These are phyloP conservation scores for Platysteira castanea DNA, from an alignment of 2,113 vertebrate species.

Conservation along the genomic window DNA sequence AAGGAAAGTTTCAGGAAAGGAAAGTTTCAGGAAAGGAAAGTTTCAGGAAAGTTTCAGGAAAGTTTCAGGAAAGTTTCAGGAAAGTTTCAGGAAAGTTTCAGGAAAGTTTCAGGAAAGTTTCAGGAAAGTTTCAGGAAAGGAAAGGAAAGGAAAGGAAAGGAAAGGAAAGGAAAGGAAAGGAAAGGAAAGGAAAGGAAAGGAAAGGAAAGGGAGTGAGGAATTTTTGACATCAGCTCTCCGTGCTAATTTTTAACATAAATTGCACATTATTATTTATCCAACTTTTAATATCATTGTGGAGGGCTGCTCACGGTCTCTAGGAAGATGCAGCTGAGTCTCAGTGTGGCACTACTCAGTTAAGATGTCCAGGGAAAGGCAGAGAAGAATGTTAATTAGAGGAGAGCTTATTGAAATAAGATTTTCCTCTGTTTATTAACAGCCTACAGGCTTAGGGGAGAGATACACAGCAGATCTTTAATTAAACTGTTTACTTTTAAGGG, in stretches of 20 bases:
- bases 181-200: not conserved
- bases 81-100: too few species aligned
- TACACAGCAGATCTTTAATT: conserved; percentile 6
- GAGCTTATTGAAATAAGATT: conserved; percentile 7
- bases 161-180: not conserved
- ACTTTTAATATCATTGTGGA: not conserved
- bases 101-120: too few species aligned
- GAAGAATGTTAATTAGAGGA: conserved; percentile 26
- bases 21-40: too few species aligned
- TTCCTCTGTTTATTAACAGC: conserved; percentile 23
- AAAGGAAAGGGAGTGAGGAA: not conserved
- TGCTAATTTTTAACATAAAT: not conserved
- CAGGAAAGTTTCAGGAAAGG: too few species aligned
- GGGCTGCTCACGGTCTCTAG: not conserved
- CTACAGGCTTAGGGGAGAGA: not conserved
- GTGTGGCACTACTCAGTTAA: not conserved
- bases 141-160: not conserved
- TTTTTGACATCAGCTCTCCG: not conserved
- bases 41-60: too few species aligned
- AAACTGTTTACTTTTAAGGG: not conserved
- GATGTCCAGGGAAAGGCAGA: not conserved
- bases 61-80: too few species aligned
- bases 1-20: too few species aligned
- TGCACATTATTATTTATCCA: not conserved
- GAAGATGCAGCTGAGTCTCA: not conserved